Percentiles rank a stretch among this genome's conserved stretches.
These are phyloP conservation scores for Ochlodes sylvanus DNA, from an alignment of 2,888 invertebrate species.

Conservation along the genomic window DNA sequence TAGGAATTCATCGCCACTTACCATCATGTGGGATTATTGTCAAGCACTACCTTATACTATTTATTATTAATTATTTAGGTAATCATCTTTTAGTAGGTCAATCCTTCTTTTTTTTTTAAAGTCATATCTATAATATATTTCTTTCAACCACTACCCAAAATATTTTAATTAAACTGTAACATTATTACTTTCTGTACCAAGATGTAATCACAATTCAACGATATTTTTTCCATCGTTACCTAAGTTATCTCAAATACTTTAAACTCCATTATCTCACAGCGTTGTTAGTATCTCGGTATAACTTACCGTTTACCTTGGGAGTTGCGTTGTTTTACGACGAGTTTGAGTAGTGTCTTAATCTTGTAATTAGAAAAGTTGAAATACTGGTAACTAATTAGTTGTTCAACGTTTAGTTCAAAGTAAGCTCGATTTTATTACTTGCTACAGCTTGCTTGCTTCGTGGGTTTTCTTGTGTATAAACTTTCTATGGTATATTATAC, in stretches of 20 bases:
- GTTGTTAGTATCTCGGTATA: conserved; percentile 10
- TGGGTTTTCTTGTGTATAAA: neutral
- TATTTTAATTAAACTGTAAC: too few relatives aligned
- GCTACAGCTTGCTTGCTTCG: neutral
- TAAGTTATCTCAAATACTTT: neutral
- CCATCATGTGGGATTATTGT: too few relatives aligned
- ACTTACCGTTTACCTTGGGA: conserved; percentile 24
- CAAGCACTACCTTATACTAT: too few relatives aligned
- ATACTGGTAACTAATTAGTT: conserved; percentile 32
- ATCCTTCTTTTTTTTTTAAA: too few relatives aligned
- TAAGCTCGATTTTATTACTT: neutral
- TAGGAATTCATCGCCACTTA: too few relatives aligned
- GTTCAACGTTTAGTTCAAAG: neutral
- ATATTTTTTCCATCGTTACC: neutral
- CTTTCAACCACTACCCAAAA: too few relatives aligned
- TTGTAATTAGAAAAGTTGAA: conserved; percentile 32
- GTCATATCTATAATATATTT: too few relatives aligned
- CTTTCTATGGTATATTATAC: neutral
- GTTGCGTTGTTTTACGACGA: conserved; percentile 19
- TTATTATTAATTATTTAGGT: too few relatives aligned
- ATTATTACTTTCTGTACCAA: too few relatives aligned
- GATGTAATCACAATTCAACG: too few relatives aligned
- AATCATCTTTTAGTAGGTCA: too few relatives aligned
- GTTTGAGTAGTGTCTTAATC: conserved; percentile 33
- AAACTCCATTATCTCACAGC: neutral